Base-by-base conservation (phyloP, 2,113 vertebrate species). In the Mustela nigripes region DNA sequence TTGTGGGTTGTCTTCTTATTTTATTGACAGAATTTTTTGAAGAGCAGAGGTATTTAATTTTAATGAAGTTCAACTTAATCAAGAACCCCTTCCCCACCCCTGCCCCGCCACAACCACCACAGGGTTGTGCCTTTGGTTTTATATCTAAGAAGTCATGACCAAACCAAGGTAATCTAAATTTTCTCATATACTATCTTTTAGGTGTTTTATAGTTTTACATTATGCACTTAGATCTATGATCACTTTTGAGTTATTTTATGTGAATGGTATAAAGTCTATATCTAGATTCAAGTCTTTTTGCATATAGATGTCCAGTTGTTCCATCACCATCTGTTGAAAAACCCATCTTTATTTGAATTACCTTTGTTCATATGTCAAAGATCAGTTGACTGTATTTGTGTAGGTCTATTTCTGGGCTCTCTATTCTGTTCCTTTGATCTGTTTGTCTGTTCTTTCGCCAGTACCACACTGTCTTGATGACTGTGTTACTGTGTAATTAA, bases 361-460 rank as follows among this genome's bases (percentile, higher is more conserved):
- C 67, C 76, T 88, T 92, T 95, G 48, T 50, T 95, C n/a, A 78
- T 95, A 93, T 97, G 94, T 89, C 69, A 95, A 89, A 89, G 18
- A 65, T 85, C 62, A 89, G 71, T 85, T 89, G 71, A 80, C 71
- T 80, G 0, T 95, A 73, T 85, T 93, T 93, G 84, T 89, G 45
- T 80, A 45, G 11, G 42, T 93, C 79, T 85, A n/a, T 93, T 95
- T 92, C 62, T 93, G 71, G 71, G 26, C 83, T 53, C 14, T 80
- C 62, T 97, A 12, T 80, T 93, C 63, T 80, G 33, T 95, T 95
- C 18, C 73, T 90, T 89, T 74, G 53, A 80, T 93, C 45, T 95
- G 1, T 93, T 85, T 94, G 82, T 94, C 89, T 92, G 62, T 89
- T 96, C 95, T 89, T 97, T 93, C 0, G 24, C 71, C 39, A 85